Evolutionary conservation across 2,797 vertebrate genomes (phyloP).

Genomic region (Tolypeutes matacus): DNA sequence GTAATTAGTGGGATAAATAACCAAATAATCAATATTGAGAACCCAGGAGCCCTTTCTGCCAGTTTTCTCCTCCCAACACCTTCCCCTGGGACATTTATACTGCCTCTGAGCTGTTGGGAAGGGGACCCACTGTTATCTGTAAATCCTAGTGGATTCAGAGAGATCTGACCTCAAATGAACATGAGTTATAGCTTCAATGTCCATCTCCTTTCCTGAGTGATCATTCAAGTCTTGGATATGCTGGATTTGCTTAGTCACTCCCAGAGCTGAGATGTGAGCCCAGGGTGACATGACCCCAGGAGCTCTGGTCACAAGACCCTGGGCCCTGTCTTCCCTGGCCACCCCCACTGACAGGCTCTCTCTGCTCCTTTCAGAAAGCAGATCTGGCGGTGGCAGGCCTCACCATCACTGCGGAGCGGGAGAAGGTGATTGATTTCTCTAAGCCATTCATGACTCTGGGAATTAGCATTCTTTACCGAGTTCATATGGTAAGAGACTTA

Average conservation of each 20-base stretch:
- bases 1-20: neutral
- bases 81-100: neutral
- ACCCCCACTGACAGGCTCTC: constrained; percentile 59
- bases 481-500: constrained; percentile 96
- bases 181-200: neutral
- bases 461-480: constrained; percentile 99
- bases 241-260: neutral
- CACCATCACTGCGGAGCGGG: constrained; percentile 97
- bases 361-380: constrained; percentile 93
- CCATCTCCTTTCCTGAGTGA: neutral
- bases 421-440: constrained; percentile 99
- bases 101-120: neutral
- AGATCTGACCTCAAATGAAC: neutral
- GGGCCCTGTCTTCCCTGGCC: fast-evolving
- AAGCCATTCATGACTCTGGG: constrained; percentile 99
- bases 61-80: neutral
- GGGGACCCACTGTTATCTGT: neutral
- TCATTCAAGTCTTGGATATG: neutral
- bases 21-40: neutral
- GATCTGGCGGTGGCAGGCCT: constrained; percentile 97
- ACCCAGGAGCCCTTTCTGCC: neutral
- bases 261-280: neutral
- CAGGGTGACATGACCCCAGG: neutral
- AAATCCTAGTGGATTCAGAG: neutral
- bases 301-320: neutral